Evolutionary conservation across 2,113 vertebrate genomes (phyloP).

Genomic region (Peromyscus leucopus): DNA sequence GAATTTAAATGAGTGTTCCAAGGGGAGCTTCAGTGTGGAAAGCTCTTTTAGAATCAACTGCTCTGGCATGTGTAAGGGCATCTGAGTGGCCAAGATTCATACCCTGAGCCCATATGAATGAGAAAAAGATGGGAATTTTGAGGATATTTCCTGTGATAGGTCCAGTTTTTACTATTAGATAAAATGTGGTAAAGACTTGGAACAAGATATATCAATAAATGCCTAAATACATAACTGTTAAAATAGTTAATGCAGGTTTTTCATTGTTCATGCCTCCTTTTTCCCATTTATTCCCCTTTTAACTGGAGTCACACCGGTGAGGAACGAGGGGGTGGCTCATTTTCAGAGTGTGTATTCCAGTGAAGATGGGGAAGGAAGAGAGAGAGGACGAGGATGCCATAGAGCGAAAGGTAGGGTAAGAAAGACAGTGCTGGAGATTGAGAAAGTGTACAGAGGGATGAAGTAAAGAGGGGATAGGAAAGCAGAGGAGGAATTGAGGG

Average conservation of each 20-base stretch:
- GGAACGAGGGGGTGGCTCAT: neutral
- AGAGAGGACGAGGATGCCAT: neutral
- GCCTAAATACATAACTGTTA: neutral
- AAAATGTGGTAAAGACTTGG: neutral
- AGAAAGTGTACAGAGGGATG: neutral
- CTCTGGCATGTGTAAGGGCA: neutral
- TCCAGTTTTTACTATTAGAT: neutral
- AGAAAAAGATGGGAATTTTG: neutral
- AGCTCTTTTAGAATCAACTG: neutral
- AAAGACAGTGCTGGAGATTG: neutral
- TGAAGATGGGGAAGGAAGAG: neutral
- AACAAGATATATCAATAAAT: neutral
- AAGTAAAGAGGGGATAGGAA: neutral
- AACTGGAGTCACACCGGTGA: neutral
- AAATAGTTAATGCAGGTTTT: neutral
- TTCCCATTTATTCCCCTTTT: neutral
- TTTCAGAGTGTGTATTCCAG: neutral
- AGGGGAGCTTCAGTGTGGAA: neutral
- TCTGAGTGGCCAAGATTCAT: neutral
- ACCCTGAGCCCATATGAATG: neutral
- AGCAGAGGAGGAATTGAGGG: neutral
- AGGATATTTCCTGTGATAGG: neutral
- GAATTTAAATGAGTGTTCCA: neutral
- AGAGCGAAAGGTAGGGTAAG: neutral
- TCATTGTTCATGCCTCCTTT: neutral